Percentiles rank a stretch among this genome's conserved stretches.
These are phyloP conservation scores for Hetaerina titia DNA, from an alignment of 2,888 invertebrate genomes.

Conservation along the genomic window DNA sequence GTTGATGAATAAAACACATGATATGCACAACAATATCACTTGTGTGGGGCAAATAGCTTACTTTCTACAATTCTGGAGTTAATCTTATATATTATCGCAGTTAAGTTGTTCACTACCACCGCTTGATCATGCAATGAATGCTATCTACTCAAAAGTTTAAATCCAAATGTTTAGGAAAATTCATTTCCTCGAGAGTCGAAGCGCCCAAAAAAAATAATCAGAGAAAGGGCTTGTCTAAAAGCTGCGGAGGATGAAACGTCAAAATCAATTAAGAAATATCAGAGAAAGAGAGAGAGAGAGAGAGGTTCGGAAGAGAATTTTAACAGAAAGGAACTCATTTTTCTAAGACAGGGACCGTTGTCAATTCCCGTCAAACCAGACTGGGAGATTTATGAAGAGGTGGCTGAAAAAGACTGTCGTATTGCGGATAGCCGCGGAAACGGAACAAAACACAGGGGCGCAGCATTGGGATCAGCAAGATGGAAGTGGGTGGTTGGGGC, in stretches of 20 bases:
- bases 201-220: neutral
- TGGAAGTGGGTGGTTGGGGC: neutral
- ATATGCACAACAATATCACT: no score
- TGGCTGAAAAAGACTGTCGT: neutral
- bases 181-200: no score
- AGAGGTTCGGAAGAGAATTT: no score
- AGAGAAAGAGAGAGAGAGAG: neutral
- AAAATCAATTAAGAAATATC: neutral
- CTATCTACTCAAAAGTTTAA: no score
- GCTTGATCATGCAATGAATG: no score
- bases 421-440: slow-evolving; percentile 29
- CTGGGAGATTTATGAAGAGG: neutral
- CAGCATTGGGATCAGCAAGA: neutral
- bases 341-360: neutral
- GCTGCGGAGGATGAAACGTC: neutral
- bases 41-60: no score
- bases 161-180: no score
- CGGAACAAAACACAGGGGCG: neutral
- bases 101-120: no score
- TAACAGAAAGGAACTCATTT: neutral
- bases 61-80: no score
- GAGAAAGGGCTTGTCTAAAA: neutral
- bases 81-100: no score
- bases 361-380: neutral
- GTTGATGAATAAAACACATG: no score